A percentile compares a stretch with the other conserved stretches of the same genome.
Evolutionary conservation across 2,113 vertebrate species (phyloP).

Genomic region (Arenaria interpres): DNA sequence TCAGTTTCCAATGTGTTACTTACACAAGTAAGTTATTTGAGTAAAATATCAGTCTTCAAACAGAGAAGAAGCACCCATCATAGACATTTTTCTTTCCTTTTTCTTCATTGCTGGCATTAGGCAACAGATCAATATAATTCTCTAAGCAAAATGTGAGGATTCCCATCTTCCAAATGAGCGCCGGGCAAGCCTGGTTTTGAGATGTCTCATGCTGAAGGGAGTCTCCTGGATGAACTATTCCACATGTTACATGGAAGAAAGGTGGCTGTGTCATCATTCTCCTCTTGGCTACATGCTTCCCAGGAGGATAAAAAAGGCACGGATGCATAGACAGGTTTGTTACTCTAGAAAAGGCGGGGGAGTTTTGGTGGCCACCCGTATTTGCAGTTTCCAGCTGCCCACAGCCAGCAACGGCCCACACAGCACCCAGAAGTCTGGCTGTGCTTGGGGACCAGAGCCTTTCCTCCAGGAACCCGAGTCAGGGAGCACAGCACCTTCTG

Average conservation of each 20-base stretch:
- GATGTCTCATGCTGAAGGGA: neutral
- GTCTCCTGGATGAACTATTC: neutral
- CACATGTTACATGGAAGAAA: neutral
- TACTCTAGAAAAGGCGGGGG: neutral
- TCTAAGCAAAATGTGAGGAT: neutral
- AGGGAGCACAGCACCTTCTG: neutral
- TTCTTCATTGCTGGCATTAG: neutral
- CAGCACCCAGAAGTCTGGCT: neutral
- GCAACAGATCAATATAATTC: neutral
- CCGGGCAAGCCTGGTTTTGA: neutral
- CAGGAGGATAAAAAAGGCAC: neutral
- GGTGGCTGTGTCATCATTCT: fast-evolving
- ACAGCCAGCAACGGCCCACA: fast-evolving
- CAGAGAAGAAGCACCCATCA: neutral
- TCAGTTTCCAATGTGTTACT: neutral
- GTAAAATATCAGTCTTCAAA: neutral
- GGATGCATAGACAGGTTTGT: neutral
- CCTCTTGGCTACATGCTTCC: neutral
- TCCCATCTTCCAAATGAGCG: neutral
- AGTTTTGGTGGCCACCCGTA: neutral
- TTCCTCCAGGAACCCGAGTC: neutral
- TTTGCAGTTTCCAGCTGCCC: neutral
- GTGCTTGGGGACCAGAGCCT: neutral
- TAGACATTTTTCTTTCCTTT: neutral
- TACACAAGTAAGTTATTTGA: neutral